Conservation (phyloP, 37 sponge, comb jelly and placozoan species). For the Amphimedon queenslandica region DNA sequence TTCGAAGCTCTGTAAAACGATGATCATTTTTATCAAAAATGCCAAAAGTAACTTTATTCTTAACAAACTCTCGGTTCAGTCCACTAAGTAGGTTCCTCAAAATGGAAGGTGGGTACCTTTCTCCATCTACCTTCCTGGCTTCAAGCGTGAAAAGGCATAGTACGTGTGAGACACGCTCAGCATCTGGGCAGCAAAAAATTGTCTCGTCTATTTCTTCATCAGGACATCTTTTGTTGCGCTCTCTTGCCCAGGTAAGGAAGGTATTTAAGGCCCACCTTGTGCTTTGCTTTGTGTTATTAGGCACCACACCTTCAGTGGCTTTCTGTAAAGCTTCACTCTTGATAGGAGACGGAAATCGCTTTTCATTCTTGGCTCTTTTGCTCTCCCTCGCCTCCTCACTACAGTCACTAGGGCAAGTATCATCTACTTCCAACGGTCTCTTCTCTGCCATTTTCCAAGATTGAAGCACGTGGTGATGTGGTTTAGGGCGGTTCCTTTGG, state of each 20-base stretch:
- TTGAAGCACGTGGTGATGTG: too few relatives aligned
- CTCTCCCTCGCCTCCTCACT: not conserved
- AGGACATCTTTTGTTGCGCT: not conserved
- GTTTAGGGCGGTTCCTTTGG: too few relatives aligned
- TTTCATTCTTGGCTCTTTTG: too few relatives aligned
- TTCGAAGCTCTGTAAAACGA: slow-evolving; percentile 7
- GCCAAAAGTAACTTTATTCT: slow-evolving; percentile 8
- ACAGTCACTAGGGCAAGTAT: not conserved
- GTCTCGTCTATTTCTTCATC: not conserved
- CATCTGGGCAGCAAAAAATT: not conserved
- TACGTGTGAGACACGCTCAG: not conserved
- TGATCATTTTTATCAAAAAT: slow-evolving; percentile 16
- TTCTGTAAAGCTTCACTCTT: not conserved
- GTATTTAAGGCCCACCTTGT: slow-evolving; percentile 10
- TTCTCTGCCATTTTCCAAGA: too few relatives aligned
- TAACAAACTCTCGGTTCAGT: slow-evolving; percentile 5
- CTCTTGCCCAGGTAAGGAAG: not conserved
- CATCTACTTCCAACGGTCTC: not conserved
- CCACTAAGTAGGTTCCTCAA: slow-evolving; percentile 3
- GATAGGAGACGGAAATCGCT: too few relatives aligned
- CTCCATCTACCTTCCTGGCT: slow-evolving; percentile 11
- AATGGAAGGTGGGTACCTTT: slow-evolving; percentile 2
- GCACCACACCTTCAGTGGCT: not conserved
- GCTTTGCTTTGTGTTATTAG: not conserved
- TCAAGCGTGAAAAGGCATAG: slow-evolving; percentile 4